These are phyloP conservation scores for Halictus quadricinctus DNA, from an alignment of 2,888 invertebrate genomes.

Conservation along the genomic window DNA sequence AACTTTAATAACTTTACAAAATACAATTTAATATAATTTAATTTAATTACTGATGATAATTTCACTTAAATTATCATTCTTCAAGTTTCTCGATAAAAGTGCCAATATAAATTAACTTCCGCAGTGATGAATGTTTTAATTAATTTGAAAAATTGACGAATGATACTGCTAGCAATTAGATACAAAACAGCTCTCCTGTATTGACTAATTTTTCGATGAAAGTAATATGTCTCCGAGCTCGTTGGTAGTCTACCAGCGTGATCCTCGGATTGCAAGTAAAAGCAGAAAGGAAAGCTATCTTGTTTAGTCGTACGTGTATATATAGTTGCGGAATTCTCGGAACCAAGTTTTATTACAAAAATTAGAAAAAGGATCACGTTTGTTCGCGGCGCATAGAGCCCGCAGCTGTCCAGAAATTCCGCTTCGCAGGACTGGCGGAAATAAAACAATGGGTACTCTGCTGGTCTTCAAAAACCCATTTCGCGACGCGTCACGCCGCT, in stretches of 20 bases:
- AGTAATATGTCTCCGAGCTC: not conserved
- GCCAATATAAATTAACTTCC: not conserved
- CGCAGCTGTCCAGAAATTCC: constrained; percentile 9
- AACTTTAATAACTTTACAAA: not conserved
- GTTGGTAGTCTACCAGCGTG: not conserved
- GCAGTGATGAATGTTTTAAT: not conserved
- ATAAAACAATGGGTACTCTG: not conserved
- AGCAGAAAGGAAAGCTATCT: not conserved
- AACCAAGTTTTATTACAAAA: not conserved
- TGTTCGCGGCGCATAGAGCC: not conserved
- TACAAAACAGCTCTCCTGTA: not conserved
- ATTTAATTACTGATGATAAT: not conserved
- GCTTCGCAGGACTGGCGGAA: not conserved
- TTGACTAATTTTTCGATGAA: not conserved
- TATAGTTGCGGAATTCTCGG: not conserved
- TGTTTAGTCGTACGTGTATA: not conserved
- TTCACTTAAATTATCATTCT: not conserved
- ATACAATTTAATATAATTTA: not conserved
- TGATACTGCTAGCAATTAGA: not conserved
- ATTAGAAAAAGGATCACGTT: constrained; percentile 8
- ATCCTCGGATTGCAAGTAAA: not conserved
- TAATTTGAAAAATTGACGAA: not conserved
- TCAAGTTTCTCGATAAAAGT: not conserved
- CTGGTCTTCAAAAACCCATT: not conserved
- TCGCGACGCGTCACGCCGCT: not conserved